These are phyloP conservation scores for Plagodis pulveraria DNA, from an alignment of 2,888 invertebrate species.

Conservation along the genomic window DNA sequence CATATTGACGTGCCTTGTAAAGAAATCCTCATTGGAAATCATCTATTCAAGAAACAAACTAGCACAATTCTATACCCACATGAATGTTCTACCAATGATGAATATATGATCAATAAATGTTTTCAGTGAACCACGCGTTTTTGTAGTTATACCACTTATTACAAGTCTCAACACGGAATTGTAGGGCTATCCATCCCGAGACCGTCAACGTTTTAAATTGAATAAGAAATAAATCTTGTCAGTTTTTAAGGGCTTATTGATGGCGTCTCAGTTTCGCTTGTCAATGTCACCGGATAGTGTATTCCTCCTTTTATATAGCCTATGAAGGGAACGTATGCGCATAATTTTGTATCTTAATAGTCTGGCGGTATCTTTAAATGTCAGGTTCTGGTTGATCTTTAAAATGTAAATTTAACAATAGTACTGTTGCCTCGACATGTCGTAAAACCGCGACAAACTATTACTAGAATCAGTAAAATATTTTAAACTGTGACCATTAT, in stretches of 20 bases:
- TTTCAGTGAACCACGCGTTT: not conserved
- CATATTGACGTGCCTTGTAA: too few species aligned
- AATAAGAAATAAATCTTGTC: conserved; percentile 75
- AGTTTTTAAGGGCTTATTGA: conserved; percentile 65
- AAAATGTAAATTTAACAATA: too few species aligned
- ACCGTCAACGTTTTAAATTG: conserved; percentile 64
- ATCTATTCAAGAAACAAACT: too few species aligned
- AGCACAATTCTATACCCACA: not conserved
- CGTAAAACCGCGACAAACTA: too few species aligned
- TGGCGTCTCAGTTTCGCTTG: conserved; percentile 40
- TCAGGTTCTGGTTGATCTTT: not conserved
- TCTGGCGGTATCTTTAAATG: not conserved
- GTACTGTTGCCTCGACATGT: too few species aligned
- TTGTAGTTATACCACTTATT: not conserved
- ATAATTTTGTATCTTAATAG: conserved; percentile 10
- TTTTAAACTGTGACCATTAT: too few species aligned
- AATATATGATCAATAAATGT: not conserved
- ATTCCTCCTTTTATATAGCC: conserved; percentile 10
- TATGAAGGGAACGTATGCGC: conserved; percentile 12
- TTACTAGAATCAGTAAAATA: too few species aligned
- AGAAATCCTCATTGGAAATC: too few species aligned
- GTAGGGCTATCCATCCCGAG: conserved; percentile 28
- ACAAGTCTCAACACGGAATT: conserved; percentile 12
- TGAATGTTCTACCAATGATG: not conserved
- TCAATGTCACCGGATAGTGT: conserved; percentile 25